Percentiles rank a stretch among this genome's conserved stretches.
Evolutionary conservation across 2,888 invertebrate species (phyloP).

Genomic region (Aphidoletes aphidimyza): DNA sequence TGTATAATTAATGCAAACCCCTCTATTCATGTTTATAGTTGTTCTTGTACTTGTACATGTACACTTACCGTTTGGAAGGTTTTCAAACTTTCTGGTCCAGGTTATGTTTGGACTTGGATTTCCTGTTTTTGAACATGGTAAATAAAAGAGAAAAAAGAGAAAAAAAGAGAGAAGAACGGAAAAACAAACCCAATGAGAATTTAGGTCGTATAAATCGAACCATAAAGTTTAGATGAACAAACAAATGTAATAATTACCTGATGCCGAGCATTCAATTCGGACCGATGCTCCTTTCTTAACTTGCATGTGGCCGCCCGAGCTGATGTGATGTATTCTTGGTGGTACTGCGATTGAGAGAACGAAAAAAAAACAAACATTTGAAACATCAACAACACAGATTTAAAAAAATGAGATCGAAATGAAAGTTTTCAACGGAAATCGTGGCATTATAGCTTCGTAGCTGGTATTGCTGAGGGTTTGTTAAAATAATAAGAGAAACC

Average conservation of each 20-base stretch:
- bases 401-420: not conserved
- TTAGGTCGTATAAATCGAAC: not conserved
- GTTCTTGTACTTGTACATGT: not conserved
- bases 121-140: conserved; percentile 72
- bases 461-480: too few species aligned
- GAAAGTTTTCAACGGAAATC: not conserved
- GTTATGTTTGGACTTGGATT: conserved; percentile 83
- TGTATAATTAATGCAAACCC: not conserved
- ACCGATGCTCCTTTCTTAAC: conserved; percentile 80
- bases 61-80: conserved; percentile 66
- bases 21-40: not conserved
- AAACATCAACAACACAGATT: not conserved
- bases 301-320: conserved; percentile 73
- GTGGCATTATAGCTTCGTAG: too few species aligned
- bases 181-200: conserved; percentile 17
- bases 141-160: not conserved
- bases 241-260: conserved; percentile 65
- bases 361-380: not conserved
- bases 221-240: conserved; percentile 21
- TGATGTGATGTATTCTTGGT: conserved; percentile 73
- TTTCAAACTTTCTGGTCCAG: conserved; percentile 73
- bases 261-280: conserved; percentile 80
- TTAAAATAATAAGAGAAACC: too few species aligned
- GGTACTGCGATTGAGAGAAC: conserved; percentile 68
- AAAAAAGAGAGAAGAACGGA: too few species aligned